Evolutionary conservation across 2,888 invertebrate genomes (phyloP).

Genomic region (Bhutanitis thaidina): DNA sequence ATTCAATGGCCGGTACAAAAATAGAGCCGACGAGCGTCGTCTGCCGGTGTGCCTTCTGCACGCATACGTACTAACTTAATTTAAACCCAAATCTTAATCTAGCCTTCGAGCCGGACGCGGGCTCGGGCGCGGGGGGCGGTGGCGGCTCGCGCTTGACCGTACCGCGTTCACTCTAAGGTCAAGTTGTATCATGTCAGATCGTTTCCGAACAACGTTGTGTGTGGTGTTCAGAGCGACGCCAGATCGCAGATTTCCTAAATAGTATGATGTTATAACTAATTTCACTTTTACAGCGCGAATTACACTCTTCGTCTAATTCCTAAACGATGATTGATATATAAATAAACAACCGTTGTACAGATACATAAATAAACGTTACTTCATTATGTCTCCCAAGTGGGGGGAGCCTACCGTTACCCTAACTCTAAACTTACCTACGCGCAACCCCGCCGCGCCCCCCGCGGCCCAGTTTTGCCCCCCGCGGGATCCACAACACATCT

Average conservation of each 20-base stretch:
- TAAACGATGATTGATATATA: too few species aligned
- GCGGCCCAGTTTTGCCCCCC: too few species aligned
- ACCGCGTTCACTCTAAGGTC: background rate
- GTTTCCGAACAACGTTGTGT: too few species aligned
- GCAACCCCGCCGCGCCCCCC: too few species aligned
- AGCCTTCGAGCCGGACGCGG: constrained; percentile 9
- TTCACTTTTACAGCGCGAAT: too few species aligned
- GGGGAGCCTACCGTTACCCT: constrained; percentile 1
- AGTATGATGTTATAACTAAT: too few species aligned
- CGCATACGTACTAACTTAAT: constrained; percentile 47
- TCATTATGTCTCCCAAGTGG: background rate
- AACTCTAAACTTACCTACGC: constrained; percentile 5
- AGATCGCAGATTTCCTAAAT: too few species aligned
- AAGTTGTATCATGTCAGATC: background rate
- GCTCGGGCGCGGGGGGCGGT: background rate
- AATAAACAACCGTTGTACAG: background rate
- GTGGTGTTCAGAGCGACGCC: too few species aligned
- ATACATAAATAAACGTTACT: background rate
- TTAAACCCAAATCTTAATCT: constrained; percentile 30
- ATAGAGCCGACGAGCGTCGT: constrained; percentile 55
- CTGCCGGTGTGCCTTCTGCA: constrained; percentile 46
- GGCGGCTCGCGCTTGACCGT: background rate
- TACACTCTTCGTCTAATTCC: too few species aligned
- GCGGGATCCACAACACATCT: background rate
- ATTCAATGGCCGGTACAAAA: constrained; percentile 60